phyloP scores from a whole-genome alignment of 2,888 invertebrate genomes.

The Bruchidius siliquastri region DNA sequence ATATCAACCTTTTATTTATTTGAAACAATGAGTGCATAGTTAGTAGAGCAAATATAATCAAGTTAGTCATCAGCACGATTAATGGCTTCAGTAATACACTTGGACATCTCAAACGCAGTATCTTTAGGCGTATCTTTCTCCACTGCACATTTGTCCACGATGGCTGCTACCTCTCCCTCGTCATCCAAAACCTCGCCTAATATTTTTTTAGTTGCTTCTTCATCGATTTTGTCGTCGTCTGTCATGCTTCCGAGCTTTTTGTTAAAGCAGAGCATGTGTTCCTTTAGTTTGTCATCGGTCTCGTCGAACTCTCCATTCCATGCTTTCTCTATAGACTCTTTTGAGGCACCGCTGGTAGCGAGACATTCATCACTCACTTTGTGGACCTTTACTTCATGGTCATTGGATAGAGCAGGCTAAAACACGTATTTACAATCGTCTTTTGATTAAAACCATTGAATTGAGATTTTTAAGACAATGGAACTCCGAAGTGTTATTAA shows the following conservation, averaged over 20 bases:
- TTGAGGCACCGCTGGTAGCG: conserved; percentile 21
- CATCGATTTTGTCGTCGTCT: conserved; percentile 28
- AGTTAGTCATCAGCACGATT: not conserved
- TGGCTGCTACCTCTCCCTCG: not conserved
- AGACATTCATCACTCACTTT: conserved; percentile 26
- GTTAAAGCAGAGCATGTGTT: conserved; percentile 26
- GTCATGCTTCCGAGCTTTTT: conserved; percentile 32
- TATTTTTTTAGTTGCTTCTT: conserved; percentile 20
- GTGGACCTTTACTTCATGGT: conserved; percentile 28
- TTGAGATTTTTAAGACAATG: too few relatives aligned
- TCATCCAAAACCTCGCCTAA: not conserved
- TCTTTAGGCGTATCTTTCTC: not conserved
- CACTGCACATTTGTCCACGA: not conserved
- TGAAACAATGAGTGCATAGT: not conserved
- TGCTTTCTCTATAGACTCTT: conserved; percentile 26
- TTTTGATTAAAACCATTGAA: too few relatives aligned
- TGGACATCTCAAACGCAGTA: not conserved
- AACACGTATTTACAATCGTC: too few relatives aligned
- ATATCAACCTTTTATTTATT: not conserved
- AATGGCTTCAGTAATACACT: not conserved
- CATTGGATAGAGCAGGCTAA: conserved; percentile 28
- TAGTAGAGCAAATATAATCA: not conserved
- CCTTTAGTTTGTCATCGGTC: conserved; percentile 28
- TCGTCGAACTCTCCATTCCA: conserved; percentile 21
- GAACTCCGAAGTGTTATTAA: too few relatives aligned